Evolutionary conservation across 2,113 vertebrate genomes (phyloP).

Genomic region (Rhombomys opimus): DNA sequence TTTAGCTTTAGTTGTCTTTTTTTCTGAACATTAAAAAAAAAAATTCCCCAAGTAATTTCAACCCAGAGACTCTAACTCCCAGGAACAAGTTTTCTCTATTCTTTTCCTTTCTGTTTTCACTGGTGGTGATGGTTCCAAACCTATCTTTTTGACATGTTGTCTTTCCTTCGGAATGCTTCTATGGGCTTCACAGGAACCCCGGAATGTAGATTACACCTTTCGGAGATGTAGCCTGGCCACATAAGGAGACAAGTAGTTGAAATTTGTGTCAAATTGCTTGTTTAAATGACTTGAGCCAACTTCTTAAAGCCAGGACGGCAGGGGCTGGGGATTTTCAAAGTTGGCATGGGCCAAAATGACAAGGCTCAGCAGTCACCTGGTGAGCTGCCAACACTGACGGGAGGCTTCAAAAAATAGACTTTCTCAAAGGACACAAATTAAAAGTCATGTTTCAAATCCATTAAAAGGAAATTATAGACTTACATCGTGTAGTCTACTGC

Average conservation of each 20-base stretch:
- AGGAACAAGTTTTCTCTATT: slow-evolving; percentile 68
- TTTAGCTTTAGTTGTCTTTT: slow-evolving; percentile 59
- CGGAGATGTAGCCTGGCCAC: slow-evolving; percentile 73
- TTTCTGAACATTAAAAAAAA: slow-evolving; percentile 28
- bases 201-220: slow-evolving; percentile 76
- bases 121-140: slow-evolving; percentile 70
- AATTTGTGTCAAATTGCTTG: slow-evolving; percentile 82
- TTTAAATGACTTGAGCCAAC: slow-evolving; percentile 77
- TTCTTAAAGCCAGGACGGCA: slow-evolving; percentile 75
- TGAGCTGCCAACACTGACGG: slow-evolving; percentile 57
- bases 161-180: slow-evolving; percentile 34
- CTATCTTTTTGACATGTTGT: slow-evolving; percentile 77
- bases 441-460: slow-evolving; percentile 73
- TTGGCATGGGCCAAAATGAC: slow-evolving; percentile 69
- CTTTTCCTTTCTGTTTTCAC: not conserved
- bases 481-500: not conserved
- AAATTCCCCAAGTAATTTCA: slow-evolving; percentile 18
- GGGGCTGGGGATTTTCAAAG: slow-evolving; percentile 69
- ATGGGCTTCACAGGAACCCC: slow-evolving; percentile 52
- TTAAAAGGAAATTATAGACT: slow-evolving; percentile 71
- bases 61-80: slow-evolving; percentile 46
- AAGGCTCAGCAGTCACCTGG: slow-evolving; percentile 62
- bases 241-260: slow-evolving; percentile 72
- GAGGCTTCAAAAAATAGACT: slow-evolving; percentile 67
- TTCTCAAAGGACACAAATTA: slow-evolving; percentile 58